Evolutionary conservation across 2,113 vertebrate genomes (phyloP).

Genomic region (Cardinalis cardinalis): DNA sequence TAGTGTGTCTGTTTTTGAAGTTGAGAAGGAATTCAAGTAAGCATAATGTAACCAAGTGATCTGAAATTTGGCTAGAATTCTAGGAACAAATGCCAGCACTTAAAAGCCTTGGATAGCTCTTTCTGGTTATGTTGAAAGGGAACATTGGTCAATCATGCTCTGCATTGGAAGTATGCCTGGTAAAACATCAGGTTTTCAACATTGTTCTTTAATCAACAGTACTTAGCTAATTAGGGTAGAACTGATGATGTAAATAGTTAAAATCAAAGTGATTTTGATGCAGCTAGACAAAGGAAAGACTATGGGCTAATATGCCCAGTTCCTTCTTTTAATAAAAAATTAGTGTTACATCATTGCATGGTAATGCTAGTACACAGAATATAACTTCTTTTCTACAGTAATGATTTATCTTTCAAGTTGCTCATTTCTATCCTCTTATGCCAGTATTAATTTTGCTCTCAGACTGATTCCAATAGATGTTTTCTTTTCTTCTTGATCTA

Average conservation of each 20-base stretch:
- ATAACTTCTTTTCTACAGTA: background rate
- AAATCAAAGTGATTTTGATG: background rate
- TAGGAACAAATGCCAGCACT: background rate
- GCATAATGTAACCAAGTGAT: background rate
- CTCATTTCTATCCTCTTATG: background rate
- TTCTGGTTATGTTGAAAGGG: background rate
- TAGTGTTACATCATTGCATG: background rate
- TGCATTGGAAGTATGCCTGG: background rate
- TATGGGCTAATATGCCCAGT: background rate
- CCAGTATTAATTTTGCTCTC: background rate
- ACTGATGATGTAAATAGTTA: background rate
- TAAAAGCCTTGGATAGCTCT: background rate
- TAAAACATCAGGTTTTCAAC: background rate
- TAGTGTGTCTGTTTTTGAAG: background rate
- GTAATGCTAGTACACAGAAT: background rate
- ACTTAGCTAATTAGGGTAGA: background rate
- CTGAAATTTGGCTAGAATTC: background rate
- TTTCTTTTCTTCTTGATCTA: background rate
- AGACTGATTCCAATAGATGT: background rate
- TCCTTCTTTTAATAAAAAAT: background rate
- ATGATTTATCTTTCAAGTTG: background rate
- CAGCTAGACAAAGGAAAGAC: background rate
- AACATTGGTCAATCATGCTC: background rate
- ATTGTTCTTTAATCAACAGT: background rate
- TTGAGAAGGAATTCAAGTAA: background rate